These are phyloP conservation scores for Cheilosia impressa DNA, from an alignment of 2,888 invertebrate species.

Conservation along the genomic window DNA sequence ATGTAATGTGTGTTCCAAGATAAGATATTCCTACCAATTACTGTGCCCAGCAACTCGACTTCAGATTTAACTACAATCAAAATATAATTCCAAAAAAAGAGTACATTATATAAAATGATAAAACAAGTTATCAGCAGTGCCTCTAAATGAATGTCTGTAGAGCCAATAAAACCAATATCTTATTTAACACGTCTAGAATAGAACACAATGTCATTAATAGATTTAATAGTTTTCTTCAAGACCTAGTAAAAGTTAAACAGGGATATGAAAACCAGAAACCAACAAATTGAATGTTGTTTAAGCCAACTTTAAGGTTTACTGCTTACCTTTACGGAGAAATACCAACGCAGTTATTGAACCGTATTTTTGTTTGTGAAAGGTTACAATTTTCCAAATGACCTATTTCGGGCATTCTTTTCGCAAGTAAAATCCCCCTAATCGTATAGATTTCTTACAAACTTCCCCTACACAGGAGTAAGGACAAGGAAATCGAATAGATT, in stretches of 20 bases:
- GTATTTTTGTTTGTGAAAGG: constrained; percentile 1
- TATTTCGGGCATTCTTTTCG: constrained; percentile 15
- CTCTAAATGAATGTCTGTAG: neutral
- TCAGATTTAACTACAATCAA: neutral
- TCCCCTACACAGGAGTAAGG: neutral
- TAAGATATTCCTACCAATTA: neutral
- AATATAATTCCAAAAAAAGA: neutral
- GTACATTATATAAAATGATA: neutral
- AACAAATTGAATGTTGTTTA: neutral
- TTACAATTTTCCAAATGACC: constrained; percentile 33
- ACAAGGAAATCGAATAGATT: constrained; percentile 24
- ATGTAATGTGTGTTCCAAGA: too few relatives aligned
- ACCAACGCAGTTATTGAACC: constrained; percentile 18
- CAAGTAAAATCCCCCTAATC: constrained; percentile 3
- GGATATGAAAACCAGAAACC: too few relatives aligned
- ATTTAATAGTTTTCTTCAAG: too few relatives aligned
- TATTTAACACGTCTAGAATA: neutral
- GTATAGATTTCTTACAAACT: constrained; percentile 6
- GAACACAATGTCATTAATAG: too few relatives aligned
- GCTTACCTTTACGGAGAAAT: neutral
- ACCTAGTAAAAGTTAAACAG: too few relatives aligned
- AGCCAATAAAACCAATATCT: neutral
- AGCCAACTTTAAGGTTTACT: neutral
- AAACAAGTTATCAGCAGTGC: neutral
- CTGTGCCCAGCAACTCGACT: neutral